phyloP scores from a whole-genome alignment of 2,888 invertebrate genomes.

The Piscicola geometra region DNA sequence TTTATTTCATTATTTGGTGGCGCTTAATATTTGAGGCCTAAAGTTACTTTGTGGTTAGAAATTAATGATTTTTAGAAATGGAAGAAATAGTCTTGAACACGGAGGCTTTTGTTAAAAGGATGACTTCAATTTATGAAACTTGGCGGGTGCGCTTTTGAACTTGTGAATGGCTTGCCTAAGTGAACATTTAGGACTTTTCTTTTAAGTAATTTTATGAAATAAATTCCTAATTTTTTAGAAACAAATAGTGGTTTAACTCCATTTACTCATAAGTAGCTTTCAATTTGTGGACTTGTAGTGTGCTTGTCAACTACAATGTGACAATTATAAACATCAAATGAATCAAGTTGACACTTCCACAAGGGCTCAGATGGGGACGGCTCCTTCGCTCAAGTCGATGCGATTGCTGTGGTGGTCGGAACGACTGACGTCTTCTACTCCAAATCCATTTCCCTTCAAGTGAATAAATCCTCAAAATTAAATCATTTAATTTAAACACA shows the following conservation, averaged over 20 bases:
- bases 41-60: neutral
- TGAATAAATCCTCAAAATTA: no score
- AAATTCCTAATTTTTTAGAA: no score
- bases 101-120: conserved; percentile 14
- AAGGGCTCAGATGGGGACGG: conserved; percentile 54
- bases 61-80: neutral
- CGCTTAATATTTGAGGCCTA: neutral
- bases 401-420: conserved; percentile 83
- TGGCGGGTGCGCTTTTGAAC: neutral
- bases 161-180: no score
- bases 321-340: neutral
- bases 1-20: neutral
- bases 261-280: no score
- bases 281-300: no score
- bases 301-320: no score
- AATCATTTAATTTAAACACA: no score
- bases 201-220: no score
- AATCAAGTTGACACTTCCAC: conserved; percentile 39
- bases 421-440: conserved; percentile 93
- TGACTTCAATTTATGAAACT: conserved; percentile 4
- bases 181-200: no score
- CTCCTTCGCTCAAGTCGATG: conserved; percentile 69
- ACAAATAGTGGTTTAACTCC: no score
- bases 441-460: conserved; percentile 91
- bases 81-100: conserved; percentile 12